phyloP scores from a whole-genome alignment of 2,797 vertebrate genomes.

The Leontocebus nigricollis region DNA sequence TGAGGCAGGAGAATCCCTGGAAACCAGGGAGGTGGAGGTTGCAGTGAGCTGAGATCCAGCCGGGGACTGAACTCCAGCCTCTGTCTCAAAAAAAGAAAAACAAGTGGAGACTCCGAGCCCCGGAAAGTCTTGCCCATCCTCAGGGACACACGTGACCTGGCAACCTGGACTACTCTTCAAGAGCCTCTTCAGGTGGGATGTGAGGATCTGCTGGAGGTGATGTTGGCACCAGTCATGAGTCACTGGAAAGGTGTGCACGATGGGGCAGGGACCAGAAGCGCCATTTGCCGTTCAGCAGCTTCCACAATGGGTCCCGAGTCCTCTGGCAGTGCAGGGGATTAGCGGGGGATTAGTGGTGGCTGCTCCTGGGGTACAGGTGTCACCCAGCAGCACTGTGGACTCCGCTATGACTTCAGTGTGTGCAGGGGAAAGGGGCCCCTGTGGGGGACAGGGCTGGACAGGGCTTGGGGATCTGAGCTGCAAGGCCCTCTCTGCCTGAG shows the following conservation, averaged over 20 bases:
- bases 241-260: fast-evolving
- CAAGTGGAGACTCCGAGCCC: not conserved
- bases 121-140: not conserved
- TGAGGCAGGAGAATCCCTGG: not conserved
- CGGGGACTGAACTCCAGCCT: not conserved
- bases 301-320: fast-evolving
- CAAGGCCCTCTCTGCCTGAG: not conserved
- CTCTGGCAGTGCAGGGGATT: not conserved
- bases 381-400: not conserved
- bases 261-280: fast-evolving
- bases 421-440: fast-evolving
- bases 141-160: not conserved
- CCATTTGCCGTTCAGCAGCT: too few species aligned
- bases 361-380: not conserved
- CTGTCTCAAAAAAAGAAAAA: not conserved
- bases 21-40: not conserved
- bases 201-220: not conserved
- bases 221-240: fast-evolving
- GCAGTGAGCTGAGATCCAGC: not conserved
- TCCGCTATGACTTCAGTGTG: fast-evolving
- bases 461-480: not conserved
- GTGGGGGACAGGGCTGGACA: fast-evolving
- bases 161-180: not conserved
- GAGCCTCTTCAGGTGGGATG: fast-evolving
- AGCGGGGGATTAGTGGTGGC: fast-evolving